Evolutionary conservation across 2,797 vertebrate genomes (phyloP), one percentile per base, ranked within the genome.

Genomic region (Thamnophis elegans): DNA sequence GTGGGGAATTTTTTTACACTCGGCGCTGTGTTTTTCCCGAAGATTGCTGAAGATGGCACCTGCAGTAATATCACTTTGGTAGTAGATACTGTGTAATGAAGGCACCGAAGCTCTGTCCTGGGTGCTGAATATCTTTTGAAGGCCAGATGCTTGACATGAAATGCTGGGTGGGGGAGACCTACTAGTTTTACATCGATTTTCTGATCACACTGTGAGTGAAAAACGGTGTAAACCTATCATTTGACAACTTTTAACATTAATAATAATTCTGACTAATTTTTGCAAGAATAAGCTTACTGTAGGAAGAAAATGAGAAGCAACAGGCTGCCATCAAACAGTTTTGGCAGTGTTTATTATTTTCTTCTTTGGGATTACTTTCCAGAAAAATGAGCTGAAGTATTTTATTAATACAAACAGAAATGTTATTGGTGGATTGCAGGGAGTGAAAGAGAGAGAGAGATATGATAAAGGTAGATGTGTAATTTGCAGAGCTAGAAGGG

Each of bases 71-170:
- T 42, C 55, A 54, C 53, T 51, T 88, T 6, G 5, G 5, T 89
- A 73, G 22, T 73, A 53, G 28, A 14, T 59, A 11, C 6, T 26
- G 36, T 58, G 5, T 59, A 7, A 22, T 16, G 42, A 88, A 58
- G 11, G 59, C 14, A 13, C 2, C 1, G 14, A 26, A 28, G 92
- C 93, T 54, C 95, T 95, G 92, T 95, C 94, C 95, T 65, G 28
- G 94, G 94, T 95, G 92, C 93, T 95, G 94, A 94, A 90, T 94
- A 90, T 65, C 62, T 92, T 28, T 16, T 36, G 85, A 62, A 26
- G 32, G 25, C 51, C 53, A 59, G 13, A 14, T 85, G 26, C 36
- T 6, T 53, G 55, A 85, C 4, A 5, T 54, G 16, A 12, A 62
- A 28, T 32, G 47, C 16, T n/a, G 4, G 7, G 56, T 26, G 55